A percentile compares a stretch with the other conserved stretches of the same genome.
phyloP scores from a whole-genome alignment of 1,140 invertebrate genomes.

The Gryllus bimaculatus region DNA sequence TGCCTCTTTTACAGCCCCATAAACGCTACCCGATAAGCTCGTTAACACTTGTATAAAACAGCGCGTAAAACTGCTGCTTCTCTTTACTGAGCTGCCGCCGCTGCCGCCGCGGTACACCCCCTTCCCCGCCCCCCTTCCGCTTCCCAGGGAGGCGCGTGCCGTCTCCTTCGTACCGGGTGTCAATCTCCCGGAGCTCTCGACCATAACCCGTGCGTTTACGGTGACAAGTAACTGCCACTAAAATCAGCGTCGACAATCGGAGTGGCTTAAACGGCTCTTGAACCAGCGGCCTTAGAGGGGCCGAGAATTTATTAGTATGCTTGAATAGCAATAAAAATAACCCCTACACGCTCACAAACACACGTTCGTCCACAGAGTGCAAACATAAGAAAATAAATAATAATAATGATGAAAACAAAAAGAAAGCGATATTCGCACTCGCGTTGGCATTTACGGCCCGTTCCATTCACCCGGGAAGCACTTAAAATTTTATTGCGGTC shows the following conservation, averaged over 20 bases:
- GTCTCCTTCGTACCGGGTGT: background rate
- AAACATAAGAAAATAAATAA: background rate
- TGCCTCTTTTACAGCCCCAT: background rate
- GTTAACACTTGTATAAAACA: conserved; percentile 1
- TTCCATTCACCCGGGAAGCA: background rate
- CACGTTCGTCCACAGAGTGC: too few relatives aligned
- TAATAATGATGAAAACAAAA: conserved; percentile 2
- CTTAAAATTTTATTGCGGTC: background rate
- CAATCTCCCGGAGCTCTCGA: background rate
- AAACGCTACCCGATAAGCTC: background rate
- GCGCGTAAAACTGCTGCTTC: background rate
- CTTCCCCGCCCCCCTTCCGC: background rate
- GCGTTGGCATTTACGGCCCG: background rate
- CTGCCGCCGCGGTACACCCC: background rate
- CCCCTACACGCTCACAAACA: background rate
- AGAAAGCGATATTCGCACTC: background rate
- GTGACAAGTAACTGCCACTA: background rate
- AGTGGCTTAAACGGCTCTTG: background rate
- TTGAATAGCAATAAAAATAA: background rate
- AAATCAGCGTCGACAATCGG: background rate
- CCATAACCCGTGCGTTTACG: background rate
- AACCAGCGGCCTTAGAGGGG: background rate
- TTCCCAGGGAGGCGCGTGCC: background rate
- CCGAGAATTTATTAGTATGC: background rate
- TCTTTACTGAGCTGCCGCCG: too few relatives aligned